Evolutionary conservation across 2,797 vertebrate genomes (phyloP).

Genomic region (Ispidina lecontei): DNA sequence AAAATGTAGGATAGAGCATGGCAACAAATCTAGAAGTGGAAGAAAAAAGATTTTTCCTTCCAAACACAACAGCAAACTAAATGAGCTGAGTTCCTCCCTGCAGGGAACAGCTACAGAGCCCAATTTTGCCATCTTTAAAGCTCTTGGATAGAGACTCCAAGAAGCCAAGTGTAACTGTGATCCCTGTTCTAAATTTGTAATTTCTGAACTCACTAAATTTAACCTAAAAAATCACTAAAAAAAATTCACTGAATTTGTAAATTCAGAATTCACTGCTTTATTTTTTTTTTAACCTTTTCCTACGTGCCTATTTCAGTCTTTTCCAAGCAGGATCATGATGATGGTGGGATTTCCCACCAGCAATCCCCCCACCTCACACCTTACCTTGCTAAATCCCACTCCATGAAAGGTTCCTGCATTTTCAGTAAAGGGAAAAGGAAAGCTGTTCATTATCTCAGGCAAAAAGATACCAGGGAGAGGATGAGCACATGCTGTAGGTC

Average conservation of each 20-base stretch:
- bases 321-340: background rate
- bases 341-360: background rate
- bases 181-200: background rate
- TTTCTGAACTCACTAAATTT: background rate
- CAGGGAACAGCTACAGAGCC: background rate
- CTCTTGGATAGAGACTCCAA: background rate
- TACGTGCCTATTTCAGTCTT: background rate
- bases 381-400: background rate
- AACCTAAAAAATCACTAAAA: too few species aligned
- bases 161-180: background rate
- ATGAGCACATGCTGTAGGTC: too few species aligned
- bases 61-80: background rate
- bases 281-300: background rate
- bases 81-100: background rate
- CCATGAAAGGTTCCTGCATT: fast-evolving
- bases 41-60: background rate
- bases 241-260: too few species aligned
- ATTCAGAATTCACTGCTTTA: background rate
- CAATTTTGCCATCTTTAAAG: background rate
- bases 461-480: too few species aligned
- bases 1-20: fast-evolving
- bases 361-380: background rate
- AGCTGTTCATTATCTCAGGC: background rate
- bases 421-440: background rate
- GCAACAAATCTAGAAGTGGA: background rate